Base-by-base conservation (phyloP, 2,797 vertebrate genomes). In the Aulostomus chinensis region DNA sequence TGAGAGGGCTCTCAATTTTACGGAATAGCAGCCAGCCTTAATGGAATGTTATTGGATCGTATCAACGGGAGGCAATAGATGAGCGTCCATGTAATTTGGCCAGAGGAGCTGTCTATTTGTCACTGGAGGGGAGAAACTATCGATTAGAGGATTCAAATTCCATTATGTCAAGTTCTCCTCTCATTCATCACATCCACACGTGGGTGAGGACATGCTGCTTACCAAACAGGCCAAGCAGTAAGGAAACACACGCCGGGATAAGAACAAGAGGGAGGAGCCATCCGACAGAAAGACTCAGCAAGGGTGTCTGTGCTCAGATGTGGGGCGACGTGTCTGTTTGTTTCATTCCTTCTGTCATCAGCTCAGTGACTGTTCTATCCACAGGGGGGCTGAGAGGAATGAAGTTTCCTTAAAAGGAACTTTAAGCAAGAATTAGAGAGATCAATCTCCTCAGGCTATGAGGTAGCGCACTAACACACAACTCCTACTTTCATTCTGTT, bases 131-230 rank as follows among this genome's bases (percentile, higher is more conserved):
- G 70, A 85, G 87, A 88, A 85, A 72, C 60, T 86, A 91, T 88
- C 43, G 85, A 90, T 90, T 85, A 83, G 66, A 73, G 52, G 72
- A 88, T 85, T 90, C 85, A 87, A 83, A 88, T 87, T 78, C 81
- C 77, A 89, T 89, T 88, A 85, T 37, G 57, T 86, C 81, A 81
- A 69, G 47, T 42, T 61, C 58, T 49, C 9, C 40, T 41, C 78
- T 80, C 84, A 73, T 88, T 80, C 78, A 86, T 89, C 85, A 88
- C 70, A 33, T 38, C 65, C 49, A 31, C 47, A 76, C 80, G 79
- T 48, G 24, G 57, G 48, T 38, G 59, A 58, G 51, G 70, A 76
- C 64, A 51, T 32, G 66, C 43, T 68, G 34, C 68, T 80, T 58
- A 68, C 62, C 63, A 68, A 68, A 58, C 41, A 45, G 63, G 69